Conservation (phyloP, 2,888 invertebrate genomes). For the Conomelus anceps region DNA sequence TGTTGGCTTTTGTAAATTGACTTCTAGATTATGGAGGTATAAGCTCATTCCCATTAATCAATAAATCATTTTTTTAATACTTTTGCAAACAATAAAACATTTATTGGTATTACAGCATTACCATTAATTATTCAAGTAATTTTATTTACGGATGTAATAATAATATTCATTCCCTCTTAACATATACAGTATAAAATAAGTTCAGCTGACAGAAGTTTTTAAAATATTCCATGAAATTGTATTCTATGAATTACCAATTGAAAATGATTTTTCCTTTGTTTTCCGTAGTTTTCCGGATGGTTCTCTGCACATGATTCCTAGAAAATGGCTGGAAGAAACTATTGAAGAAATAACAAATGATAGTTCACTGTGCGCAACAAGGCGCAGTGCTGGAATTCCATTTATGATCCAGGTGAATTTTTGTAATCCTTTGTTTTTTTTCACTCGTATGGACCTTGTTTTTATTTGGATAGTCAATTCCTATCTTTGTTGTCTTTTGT, state of each 20-base stretch:
- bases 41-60: constrained; percentile 27
- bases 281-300: constrained; percentile 38
- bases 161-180: neutral
- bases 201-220: too few species aligned
- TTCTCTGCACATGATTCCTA: constrained; percentile 53
- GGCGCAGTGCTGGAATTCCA: constrained; percentile 90
- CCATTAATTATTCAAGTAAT: neutral
- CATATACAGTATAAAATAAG: too few species aligned
- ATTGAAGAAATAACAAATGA: constrained; percentile 50
- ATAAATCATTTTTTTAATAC: neutral
- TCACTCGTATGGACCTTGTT: too few species aligned
- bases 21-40: constrained; percentile 60
- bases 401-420: constrained; percentile 73
- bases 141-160: neutral
- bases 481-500: too few species aligned
- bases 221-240: too few species aligned
- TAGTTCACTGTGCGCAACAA: constrained; percentile 64
- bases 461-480: too few species aligned
- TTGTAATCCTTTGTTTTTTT: neutral
- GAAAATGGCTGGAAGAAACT: constrained; percentile 56
- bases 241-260: too few species aligned
- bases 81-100: neutral
- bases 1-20: constrained; percentile 70
- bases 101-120: neutral
- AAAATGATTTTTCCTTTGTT: constrained; percentile 10